A percentile compares a stretch with the other conserved stretches of the same genome.
phyloP scores from a whole-genome alignment of 2,888 invertebrate species.

The Heliconius cydno region DNA sequence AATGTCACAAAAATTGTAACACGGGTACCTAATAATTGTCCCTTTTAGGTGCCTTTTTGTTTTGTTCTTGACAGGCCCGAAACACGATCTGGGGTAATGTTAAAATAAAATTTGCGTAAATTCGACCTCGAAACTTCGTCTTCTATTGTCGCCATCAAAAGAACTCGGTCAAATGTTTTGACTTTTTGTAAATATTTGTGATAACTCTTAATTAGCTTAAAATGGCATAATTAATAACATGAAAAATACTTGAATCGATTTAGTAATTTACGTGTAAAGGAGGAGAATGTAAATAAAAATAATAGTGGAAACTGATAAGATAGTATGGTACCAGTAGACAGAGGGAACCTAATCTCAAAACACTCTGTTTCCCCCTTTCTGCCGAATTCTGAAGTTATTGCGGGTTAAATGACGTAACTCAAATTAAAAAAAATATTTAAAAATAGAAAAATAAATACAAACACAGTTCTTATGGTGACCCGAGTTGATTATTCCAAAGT shows the following conservation, averaged over 20 bases:
- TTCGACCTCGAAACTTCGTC: slow-evolving; percentile 38
- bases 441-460: not conserved
- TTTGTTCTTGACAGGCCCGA: slow-evolving; percentile 39
- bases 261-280: not conserved
- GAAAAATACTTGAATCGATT: not conserved
- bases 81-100: slow-evolving; percentile 40
- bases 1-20: slow-evolving; percentile 35
- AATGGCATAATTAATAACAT: not conserved
- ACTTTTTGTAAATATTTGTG: not conserved
- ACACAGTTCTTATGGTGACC: not conserved
- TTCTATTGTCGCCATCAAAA: slow-evolving; percentile 18
- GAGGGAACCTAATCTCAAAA: too few species aligned
- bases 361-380: too few species aligned
- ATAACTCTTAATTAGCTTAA: slow-evolving; percentile 13
- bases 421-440: not conserved
- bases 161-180: not conserved
- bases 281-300: not conserved
- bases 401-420: too few species aligned
- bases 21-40: slow-evolving; percentile 30
- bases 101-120: slow-evolving; percentile 44
- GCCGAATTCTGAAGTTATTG: too few species aligned
- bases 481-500: slow-evolving; percentile 27
- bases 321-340: too few species aligned
- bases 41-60: slow-evolving; percentile 34
- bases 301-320: not conserved